Evolutionary conservation across 2,888 invertebrate species (phyloP).

Genomic region (Mimas tiliae): DNA sequence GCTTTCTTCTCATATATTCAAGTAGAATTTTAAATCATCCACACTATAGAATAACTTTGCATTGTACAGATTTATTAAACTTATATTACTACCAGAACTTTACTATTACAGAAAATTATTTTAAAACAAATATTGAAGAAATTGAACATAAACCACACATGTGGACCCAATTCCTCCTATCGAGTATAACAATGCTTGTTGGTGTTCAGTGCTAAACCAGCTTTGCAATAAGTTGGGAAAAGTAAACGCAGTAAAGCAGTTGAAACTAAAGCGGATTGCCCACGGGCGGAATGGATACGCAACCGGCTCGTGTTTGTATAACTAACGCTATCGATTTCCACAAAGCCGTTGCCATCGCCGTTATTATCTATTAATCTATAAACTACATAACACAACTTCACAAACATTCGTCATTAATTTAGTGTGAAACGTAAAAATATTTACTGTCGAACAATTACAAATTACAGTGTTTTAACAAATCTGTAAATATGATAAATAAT

Average conservation of each 20-base stretch:
- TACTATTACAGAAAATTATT: not conserved
- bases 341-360: slow-evolving; percentile 36
- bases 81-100: not conserved
- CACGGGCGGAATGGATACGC: slow-evolving; percentile 32
- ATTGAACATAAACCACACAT: not conserved
- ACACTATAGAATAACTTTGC: not conserved
- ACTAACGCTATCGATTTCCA: slow-evolving; percentile 62
- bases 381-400: slow-evolving; percentile 41
- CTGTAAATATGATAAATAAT: slow-evolving; percentile 7
- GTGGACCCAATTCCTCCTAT: not conserved
- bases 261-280: slow-evolving; percentile 45
- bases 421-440: not conserved
- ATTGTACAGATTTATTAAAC: not conserved
- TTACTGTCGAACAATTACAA: no score
- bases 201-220: slow-evolving; percentile 30
- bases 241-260: slow-evolving; percentile 46
- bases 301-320: slow-evolving; percentile 46
- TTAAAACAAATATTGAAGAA: not conserved
- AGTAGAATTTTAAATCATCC: not conserved
- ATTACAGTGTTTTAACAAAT: not conserved
- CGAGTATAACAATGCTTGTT: slow-evolving; percentile 29
- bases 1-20: not conserved
- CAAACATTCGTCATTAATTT: slow-evolving; percentile 32
- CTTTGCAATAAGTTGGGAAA: slow-evolving; percentile 39
- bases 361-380: slow-evolving; percentile 45